Conservation (phyloP, 2,113 vertebrate genomes). For the Condylura cristata region DNA sequence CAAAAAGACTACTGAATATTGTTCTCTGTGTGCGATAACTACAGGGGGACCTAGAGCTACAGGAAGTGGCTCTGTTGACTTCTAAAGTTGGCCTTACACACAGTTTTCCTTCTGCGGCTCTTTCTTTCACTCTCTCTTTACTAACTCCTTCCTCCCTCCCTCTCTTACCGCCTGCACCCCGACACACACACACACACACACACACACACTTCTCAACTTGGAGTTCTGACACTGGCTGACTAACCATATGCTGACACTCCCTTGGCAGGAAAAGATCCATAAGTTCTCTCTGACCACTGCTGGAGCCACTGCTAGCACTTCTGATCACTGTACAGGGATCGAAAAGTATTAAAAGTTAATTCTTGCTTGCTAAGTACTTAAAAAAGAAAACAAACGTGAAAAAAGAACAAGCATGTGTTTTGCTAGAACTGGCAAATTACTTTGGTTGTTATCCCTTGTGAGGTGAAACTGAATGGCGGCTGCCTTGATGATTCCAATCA, state of each 20-base stretch:
- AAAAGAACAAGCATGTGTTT: neutral
- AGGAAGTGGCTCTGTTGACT: neutral
- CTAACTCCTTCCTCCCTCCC: neutral
- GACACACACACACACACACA: neutral
- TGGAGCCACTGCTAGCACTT: neutral
- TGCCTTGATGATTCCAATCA: neutral
- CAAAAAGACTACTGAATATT: slow-evolving; percentile 63
- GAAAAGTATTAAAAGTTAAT: neutral
- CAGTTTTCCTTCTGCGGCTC: neutral
- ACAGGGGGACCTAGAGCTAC: neutral
- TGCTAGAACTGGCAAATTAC: neutral
- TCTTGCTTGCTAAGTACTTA: neutral
- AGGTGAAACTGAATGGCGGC: neutral
- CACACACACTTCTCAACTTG: neutral
- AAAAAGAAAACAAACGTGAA: neutral
- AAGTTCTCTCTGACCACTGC: neutral
- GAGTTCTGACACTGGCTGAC: neutral
- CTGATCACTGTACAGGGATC: neutral
- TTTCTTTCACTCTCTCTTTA: neutral
- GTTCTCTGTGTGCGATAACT: slow-evolving; percentile 58
- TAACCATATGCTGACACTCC: neutral
- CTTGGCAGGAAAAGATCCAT: neutral
- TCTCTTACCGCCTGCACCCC: neutral
- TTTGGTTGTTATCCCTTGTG: neutral
- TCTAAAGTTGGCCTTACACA: neutral